Conservation (phyloP, 2,113 vertebrate genomes). For the Melozone crissalis region DNA sequence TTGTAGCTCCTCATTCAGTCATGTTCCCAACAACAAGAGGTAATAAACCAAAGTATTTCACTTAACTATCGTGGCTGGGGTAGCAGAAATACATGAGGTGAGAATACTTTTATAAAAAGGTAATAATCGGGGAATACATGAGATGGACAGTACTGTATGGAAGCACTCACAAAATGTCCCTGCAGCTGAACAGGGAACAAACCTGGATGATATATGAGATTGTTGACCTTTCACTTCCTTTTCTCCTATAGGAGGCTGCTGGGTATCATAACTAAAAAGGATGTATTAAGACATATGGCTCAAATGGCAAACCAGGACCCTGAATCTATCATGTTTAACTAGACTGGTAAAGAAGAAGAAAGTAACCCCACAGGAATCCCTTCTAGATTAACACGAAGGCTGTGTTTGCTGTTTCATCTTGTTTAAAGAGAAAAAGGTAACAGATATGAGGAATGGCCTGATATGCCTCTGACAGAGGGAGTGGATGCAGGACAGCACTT, state of each 20-base stretch:
- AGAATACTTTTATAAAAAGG: not conserved
- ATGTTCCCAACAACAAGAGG: not conserved
- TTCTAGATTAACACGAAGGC: constrained; percentile 51
- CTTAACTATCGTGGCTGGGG: not conserved
- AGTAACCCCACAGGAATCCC: constrained; percentile 48
- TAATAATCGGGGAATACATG: not conserved
- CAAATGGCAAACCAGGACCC: constrained; percentile 99
- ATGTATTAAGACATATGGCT: constrained; percentile 97
- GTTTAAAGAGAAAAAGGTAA: constrained; percentile 57
- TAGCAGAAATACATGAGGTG: not conserved
- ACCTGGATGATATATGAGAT: not conserved
- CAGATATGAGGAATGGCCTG: constrained; percentile 8
- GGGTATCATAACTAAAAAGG: constrained; percentile 94
- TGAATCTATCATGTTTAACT: constrained; percentile 98
- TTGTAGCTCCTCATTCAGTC: not conserved
- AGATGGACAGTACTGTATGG: not conserved
- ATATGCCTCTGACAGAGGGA: constrained; percentile 42
- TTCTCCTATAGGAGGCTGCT: constrained; percentile 78
- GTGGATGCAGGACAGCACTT: constrained; percentile 36
- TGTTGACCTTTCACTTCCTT: constrained; percentile 54
- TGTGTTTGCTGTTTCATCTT: constrained; percentile 48
- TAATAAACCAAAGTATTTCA: not conserved
- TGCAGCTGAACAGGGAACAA: not conserved
- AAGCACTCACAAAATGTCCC: not conserved
- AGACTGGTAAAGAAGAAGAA: constrained; percentile 55